phyloP scores from a whole-genome alignment of 2,113 vertebrate genomes.

The Tetrax tetrax region DNA sequence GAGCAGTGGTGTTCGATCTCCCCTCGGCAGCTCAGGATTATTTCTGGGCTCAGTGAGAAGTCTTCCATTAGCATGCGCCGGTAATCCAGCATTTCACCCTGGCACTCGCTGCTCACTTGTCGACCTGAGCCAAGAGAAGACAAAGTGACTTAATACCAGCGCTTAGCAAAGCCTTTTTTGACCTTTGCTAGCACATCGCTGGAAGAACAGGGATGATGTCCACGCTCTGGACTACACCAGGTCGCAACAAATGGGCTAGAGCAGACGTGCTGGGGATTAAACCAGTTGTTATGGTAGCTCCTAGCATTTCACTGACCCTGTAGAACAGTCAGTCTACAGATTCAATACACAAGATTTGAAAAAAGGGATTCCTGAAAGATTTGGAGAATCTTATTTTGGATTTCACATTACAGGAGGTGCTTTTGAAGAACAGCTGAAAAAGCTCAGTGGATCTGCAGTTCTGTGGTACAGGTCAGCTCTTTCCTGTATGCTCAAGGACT shows the following conservation, averaged over 20 bases:
- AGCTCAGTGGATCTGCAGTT: neutral
- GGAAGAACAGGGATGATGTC: accelerated
- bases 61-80: constrained; percentile 98
- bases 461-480: neutral
- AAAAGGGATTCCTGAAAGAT: neutral
- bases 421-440: neutral
- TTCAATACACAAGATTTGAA: neutral
- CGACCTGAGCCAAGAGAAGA: constrained; percentile 78
- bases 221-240: too few species aligned
- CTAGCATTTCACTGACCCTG: neutral
- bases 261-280: accelerated
- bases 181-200: accelerated
- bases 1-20: constrained; percentile 96
- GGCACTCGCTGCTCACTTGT: constrained; percentile 92
- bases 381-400: neutral
- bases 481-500: neutral
- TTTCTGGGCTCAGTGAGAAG: constrained; percentile 94
- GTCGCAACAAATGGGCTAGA: neutral
- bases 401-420: neutral
- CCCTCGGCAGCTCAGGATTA: constrained; percentile 92
- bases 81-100: constrained; percentile 98
- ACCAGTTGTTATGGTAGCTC: neutral
- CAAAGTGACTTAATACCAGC: neutral
- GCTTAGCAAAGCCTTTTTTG: neutral
- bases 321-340: neutral